Evolutionary conservation across 2,113 vertebrate genomes (phyloP).

Genomic region (Syrmaticus mikado): DNA sequence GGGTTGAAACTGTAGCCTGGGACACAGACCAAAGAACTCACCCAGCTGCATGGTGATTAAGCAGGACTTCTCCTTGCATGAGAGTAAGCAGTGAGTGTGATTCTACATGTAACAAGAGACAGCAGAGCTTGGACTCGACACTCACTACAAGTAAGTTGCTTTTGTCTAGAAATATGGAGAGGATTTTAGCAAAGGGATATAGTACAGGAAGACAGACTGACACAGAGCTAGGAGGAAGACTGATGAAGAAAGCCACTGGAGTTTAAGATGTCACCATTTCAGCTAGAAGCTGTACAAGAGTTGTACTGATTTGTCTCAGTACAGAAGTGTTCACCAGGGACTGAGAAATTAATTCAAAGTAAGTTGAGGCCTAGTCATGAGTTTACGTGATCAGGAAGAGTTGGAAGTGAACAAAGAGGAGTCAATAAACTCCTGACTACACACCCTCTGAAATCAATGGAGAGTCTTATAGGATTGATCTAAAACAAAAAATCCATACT

Average conservation of each 20-base stretch:
- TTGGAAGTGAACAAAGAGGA: not conserved
- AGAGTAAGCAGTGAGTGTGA: not conserved
- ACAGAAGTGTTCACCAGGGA: not conserved
- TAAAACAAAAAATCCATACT: not conserved
- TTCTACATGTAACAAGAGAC: not conserved
- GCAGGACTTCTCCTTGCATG: not conserved
- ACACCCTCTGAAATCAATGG: not conserved
- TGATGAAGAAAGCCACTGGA: not conserved
- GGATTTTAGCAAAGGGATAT: not conserved
- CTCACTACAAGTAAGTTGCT: not conserved
- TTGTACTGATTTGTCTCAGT: not conserved
- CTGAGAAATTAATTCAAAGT: not conserved
- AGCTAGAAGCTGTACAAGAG: not conserved
- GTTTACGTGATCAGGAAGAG: not conserved
- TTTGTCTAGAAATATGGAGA: not conserved
- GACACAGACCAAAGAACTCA: not conserved
- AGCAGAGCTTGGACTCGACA: not conserved
- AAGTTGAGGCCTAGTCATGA: not conserved
- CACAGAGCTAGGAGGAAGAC: not conserved
- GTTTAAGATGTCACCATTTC: not conserved
- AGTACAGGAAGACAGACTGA: not conserved
- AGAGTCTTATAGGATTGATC: not conserved
- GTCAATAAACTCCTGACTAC: not conserved
- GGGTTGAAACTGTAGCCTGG: not conserved
- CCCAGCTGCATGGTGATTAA: not conserved